Conservation (phyloP, 1,140 invertebrate species). For the Glomeris maerens region DNA sequence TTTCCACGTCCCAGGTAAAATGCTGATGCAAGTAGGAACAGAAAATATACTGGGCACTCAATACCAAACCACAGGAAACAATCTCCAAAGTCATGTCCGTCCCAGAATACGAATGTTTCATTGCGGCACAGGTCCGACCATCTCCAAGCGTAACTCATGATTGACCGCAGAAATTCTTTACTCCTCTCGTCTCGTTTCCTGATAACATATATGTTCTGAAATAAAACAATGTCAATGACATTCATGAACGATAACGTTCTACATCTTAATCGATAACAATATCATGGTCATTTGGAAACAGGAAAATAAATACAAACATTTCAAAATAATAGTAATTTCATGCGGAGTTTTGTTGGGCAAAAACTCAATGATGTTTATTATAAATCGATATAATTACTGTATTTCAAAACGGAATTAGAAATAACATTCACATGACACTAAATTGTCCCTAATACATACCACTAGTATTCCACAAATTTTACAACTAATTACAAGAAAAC, state of each 20-base stretch:
- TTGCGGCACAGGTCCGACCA: constrained; percentile 6
- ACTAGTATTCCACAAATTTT: too few species aligned
- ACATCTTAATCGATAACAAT: neutral
- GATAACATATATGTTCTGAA: neutral
- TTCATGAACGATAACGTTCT: neutral
- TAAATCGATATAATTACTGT: too few species aligned
- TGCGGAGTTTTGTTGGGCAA: too few species aligned
- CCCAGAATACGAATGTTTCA: constrained; percentile 4
- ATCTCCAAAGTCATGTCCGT: constrained; percentile 5
- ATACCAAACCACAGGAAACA: constrained; percentile 22
- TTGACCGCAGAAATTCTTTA: neutral
- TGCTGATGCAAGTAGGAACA: constrained; percentile 19
- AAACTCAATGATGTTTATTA: too few species aligned
- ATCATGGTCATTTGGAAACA: neutral
- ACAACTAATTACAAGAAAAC: too few species aligned
- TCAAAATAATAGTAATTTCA: neutral
- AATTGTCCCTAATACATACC: too few species aligned
- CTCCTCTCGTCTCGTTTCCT: neutral
- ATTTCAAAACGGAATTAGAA: too few species aligned
- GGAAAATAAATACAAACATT: neutral
- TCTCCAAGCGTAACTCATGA: too few species aligned
- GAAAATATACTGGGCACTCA: constrained; percentile 17
- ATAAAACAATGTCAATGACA: neutral
- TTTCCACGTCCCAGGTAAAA: constrained; percentile 21
- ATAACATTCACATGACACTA: too few species aligned